Percentiles rank a stretch among this genome's conserved stretches.
phyloP scores from a whole-genome alignment of 2,113 vertebrate genomes.

The Athene noctua region DNA sequence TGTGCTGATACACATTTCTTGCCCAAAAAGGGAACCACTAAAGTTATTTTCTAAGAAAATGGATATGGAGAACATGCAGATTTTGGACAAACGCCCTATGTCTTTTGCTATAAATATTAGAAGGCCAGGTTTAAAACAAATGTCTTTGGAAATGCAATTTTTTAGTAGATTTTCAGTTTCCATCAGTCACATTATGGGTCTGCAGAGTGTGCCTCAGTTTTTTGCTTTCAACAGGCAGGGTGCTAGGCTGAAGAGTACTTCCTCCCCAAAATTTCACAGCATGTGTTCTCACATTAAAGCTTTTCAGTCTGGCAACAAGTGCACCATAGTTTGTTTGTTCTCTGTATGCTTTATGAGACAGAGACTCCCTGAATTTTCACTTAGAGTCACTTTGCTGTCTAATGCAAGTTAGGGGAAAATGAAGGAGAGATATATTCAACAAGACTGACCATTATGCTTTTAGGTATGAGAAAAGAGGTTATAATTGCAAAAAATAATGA shows the following conservation, averaged over 20 bases:
- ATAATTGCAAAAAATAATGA: not conserved
- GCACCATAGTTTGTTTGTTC: not conserved
- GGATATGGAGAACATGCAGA: not conserved
- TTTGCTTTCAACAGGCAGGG: not conserved
- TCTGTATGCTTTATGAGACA: not conserved
- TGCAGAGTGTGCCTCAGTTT: not conserved
- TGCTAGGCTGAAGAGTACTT: not conserved
- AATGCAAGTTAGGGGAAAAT: not conserved
- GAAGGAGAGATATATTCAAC: not conserved
- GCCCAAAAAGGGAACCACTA: not conserved
- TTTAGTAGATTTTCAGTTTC: not conserved
- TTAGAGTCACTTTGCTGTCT: not conserved
- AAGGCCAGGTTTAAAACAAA: not conserved
- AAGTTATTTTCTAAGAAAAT: not conserved
- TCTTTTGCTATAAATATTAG: not conserved
- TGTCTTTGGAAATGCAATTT: not conserved
- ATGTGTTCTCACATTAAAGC: not conserved
- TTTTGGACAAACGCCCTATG: not conserved
- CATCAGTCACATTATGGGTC: not conserved
- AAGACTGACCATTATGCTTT: not conserved
- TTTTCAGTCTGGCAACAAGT: not conserved
- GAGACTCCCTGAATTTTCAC: not conserved
- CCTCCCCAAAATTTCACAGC: not conserved
- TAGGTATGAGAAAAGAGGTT: not conserved
- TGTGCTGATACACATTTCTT: not conserved